Base-by-base conservation (phyloP, 2,113 vertebrate genomes). In the Mirounga angustirostris region DNA sequence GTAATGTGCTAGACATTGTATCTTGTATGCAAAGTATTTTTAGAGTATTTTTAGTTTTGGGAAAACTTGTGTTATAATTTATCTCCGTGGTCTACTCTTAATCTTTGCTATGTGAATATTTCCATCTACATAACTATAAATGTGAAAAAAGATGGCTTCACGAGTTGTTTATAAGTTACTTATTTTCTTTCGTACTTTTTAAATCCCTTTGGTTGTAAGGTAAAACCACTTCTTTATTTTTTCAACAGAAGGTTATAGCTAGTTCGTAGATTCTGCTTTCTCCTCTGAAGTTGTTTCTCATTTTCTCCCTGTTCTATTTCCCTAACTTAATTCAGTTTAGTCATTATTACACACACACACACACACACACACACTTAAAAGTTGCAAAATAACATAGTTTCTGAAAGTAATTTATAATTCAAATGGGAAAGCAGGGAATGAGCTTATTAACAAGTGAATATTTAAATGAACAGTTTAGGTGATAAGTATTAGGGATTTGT, bases 121-220 rank as follows among this genome's bases (percentile, higher is more conserved):
- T 83, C 19, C 12, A 79, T 7, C 36, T 86, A 12, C 14, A 5
- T 84, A 67, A n/a, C 65, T 61, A 50, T 13, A 80, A 69, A n/a
- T 36, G 18, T 79, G 50, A 96, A 30, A 78, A 90, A 40, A 83
- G 24, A 91, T 73, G 56, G 28, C 33, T 95, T 59, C 7, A 52
- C 22, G 71, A 59, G 24, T 65, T 56, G 46, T 12, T 36, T 73
- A 1, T 43, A 63, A 76, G 56, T 93, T 89, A 43, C 16, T 28
- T 86, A 52, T 7, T 36, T 65, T 73, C 86, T 59, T 56, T 30
- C 19, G 74, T 78, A 59, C 43, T 78, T 50, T 81, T 67, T 73
- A 94, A 93, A 79, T 78, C 11, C 21, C n/a, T 79, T 63, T 76
- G 28, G 40, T 88, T 95, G 7, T 96, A 89, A 83, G 61, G 65